Conservation (phyloP, 1,140 invertebrate species). For the Rhizoglyphus robini region DNA sequence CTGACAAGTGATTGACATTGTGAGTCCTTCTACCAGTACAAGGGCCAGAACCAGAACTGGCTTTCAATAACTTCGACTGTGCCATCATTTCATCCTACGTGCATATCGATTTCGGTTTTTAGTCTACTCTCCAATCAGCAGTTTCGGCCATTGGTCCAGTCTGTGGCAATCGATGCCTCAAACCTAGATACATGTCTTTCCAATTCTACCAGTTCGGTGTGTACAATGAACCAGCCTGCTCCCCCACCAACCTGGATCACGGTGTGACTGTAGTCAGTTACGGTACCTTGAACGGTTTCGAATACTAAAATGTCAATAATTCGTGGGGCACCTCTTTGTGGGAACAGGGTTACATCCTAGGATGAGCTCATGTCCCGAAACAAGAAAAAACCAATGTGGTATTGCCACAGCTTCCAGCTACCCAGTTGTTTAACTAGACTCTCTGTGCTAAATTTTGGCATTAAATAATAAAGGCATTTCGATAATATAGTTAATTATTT, state of each 20-base stretch:
- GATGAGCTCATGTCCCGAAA: conserved; percentile 35
- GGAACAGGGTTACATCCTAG: conserved; percentile 32
- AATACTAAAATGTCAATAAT: conserved; percentile 75
- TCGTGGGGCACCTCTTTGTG: conserved; percentile 35
- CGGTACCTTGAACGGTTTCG: conserved; percentile 46
- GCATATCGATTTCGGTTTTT: conserved; percentile 25
- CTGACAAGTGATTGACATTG: too few species aligned
- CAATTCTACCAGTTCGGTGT: conserved; percentile 54
- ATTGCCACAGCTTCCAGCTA: conserved; percentile 33
- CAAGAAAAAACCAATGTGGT: conserved; percentile 34
- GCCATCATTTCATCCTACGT: conserved; percentile 22
- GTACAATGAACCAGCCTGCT: conserved; percentile 52
- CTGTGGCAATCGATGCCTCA: conserved; percentile 40
- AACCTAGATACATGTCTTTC: conserved; percentile 41
- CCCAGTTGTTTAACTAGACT: too few species aligned
- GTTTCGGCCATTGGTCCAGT: conserved; percentile 45
- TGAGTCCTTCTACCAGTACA: conserved; percentile 77
- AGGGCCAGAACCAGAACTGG: conserved; percentile 52
- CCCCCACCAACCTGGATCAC: conserved; percentile 58
- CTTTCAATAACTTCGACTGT: conserved; percentile 45
- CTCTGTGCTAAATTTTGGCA: too few species aligned
- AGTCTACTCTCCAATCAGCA: conserved; percentile 36
- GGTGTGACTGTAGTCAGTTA: conserved; percentile 76
- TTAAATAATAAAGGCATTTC: too few species aligned
- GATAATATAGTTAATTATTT: too few species aligned